Base-by-base conservation (phyloP, 2,797 vertebrate species). In the Cyprinella venusta region DNA sequence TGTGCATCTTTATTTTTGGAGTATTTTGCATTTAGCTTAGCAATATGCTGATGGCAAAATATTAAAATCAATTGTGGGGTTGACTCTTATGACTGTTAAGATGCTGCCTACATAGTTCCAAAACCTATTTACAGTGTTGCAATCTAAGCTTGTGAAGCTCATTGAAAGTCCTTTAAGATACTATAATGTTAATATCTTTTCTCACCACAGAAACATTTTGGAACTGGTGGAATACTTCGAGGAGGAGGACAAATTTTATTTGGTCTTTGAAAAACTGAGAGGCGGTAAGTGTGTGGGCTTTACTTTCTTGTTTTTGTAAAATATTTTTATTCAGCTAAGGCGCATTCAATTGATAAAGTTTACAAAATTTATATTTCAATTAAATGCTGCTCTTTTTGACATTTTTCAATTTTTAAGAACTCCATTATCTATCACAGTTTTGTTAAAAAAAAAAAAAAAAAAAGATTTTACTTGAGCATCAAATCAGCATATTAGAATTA, bases 221-320 rank as follows among this genome's bases (percentile, higher is more conserved):
- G 97, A 99, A 87, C 94, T 99, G 92, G 97, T 99, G 0, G 98
- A 99, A 90, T 99, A 99, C 92, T 99, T 99, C 12, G 98, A 99
- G 90, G 98, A 99, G 86, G 97, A 99, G 78, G 97, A 98, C 68
- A 96, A 97, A 84, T 99, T 99, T 93, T 99, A 97, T 92, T 91
- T 99, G 91, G 97, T 99, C 89, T 99, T 99, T 90, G 98, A 99
- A 89, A 99, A 98, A 94, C 97, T 99, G 88, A 92, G 96, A 89
- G 98, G 98, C 89, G 98, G 98, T 97, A 70, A 45, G 94, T 6
- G 36, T 16, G 16, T 45, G 24, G 26, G 2, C 15, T 70, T 69
- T 19, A 18, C 1, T 68, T 67, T 16, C 21, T 42, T 1, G 8
- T n/a, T 56, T 56, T 56, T 56, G 9, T 56, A 10, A 59, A 54